Conservation (phyloP, 2,888 invertebrate genomes). For the Ochropleura plecta region DNA sequence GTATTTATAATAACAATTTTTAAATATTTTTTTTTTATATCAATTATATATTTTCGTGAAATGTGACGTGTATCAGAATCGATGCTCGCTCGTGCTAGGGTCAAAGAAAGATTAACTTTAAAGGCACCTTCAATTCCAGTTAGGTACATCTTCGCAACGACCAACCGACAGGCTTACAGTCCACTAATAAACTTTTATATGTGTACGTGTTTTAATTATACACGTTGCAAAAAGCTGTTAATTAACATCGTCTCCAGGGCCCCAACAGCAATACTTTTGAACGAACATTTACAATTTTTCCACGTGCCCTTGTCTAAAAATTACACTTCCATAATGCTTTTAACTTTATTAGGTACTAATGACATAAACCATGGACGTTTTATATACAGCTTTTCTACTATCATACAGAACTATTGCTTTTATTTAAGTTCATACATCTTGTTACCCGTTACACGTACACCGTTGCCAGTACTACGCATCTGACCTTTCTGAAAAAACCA, state of each 20-base stretch:
- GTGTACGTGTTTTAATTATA: constrained; percentile 15
- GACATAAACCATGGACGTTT: not conserved
- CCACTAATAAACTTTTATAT: not conserved
- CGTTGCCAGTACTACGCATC: not conserved
- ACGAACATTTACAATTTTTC: not conserved
- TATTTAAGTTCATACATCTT: not conserved
- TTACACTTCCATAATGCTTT: constrained; percentile 5
- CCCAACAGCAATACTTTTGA: constrained; percentile 6
- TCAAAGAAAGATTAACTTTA: too few species aligned
- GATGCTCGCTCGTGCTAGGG: too few species aligned
- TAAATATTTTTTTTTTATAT: too few species aligned
- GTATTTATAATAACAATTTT: too few species aligned
- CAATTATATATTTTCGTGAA: too few species aligned
- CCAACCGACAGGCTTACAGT: not conserved
- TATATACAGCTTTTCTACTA: not conserved
- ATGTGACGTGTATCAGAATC: too few species aligned
- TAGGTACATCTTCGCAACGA: not conserved
- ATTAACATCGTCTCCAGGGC: constrained; percentile 35
- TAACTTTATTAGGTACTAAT: constrained; percentile 10
- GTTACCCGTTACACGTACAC: too few species aligned
- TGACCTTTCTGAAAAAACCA: not conserved
- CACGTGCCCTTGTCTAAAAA: not conserved
- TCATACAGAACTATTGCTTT: not conserved
- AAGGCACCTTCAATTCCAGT: not conserved
- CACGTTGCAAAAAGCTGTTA: constrained; percentile 5